Evolutionary conservation across 1,140 invertebrate species (phyloP), one percentile per base, ranked within the genome.

Genomic region (Phymorhynchus buccinoides): DNA sequence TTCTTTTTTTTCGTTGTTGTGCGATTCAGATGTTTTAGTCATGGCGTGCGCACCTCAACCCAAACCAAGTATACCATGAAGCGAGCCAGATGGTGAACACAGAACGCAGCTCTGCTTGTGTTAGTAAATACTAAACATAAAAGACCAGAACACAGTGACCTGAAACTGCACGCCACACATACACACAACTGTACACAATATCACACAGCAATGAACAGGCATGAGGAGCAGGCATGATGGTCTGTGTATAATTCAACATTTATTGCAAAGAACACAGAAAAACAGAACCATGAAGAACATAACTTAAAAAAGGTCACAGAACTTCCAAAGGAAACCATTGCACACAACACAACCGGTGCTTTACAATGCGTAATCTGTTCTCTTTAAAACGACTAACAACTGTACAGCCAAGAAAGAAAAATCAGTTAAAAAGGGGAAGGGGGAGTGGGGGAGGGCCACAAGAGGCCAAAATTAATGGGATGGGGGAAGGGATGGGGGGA

Each of bases 181-280:
- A 77, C 3, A 73, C 27, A 73, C 27, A 27, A 12, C 12, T 39
- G n/a, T 32, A 32, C 18, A 39, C 56, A 82, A 37, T 12, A 35
- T 3, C 52, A 82, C 18, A 82, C n/a, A 42, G n/a, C 48, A 62
- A 77, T 35, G n/a, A 42, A 39, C 32, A 1, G 18, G 48, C 9
- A 84, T 7, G 75, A 84, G 77, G 35, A 77, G 32, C 41, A 37
- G n/a, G 56, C 56, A 62, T 27, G 22, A 27, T 62, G 56, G 22
- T 41, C 7, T 35, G 30, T 44, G 18, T 52, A 48, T 32, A 30
- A 18, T 30, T 22, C 48, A 52, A 48, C 3, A 81, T 82, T 68
- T 68, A 82, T 68, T 82, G 66, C 39, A 32, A 71, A 73, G 68
- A 32, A 66, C 71, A 73, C 9, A 62, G 42, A 66, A 83, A 44